Percentiles rank a stretch among this genome's conserved stretches.
Conservation (phyloP, 2,888 invertebrate genomes). For the Orchestes rusci region DNA sequence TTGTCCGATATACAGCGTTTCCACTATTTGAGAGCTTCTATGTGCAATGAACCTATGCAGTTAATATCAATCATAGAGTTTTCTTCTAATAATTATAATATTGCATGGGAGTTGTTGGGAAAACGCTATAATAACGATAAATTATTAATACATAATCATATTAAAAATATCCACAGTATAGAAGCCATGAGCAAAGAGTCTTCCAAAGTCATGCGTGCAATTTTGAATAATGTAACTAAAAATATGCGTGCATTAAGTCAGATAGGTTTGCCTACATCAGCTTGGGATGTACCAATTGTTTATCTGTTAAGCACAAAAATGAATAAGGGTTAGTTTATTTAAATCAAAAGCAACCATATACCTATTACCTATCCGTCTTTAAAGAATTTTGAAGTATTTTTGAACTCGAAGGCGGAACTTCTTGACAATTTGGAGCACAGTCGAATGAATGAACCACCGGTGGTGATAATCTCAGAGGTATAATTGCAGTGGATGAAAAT, state of each 20-base stretch:
- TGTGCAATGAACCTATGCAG: not conserved
- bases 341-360: slow-evolving; percentile 3
- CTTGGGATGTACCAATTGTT: no score
- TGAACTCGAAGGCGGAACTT: slow-evolving; percentile 15
- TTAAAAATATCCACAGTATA: slow-evolving; percentile 17
- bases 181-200: slow-evolving; percentile 17
- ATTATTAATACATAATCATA: slow-evolving; percentile 17
- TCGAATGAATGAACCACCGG: slow-evolving; percentile 4
- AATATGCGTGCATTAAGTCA: slow-evolving; percentile 7
- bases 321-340: slow-evolving; percentile 12
- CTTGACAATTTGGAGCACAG: slow-evolving; percentile 16
- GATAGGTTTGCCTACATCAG: slow-evolving; percentile 10
- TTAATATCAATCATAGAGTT: slow-evolving; percentile 1
- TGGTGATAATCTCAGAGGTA: slow-evolving; percentile 4
- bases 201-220: slow-evolving; percentile 4
- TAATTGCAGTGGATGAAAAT: slow-evolving; percentile 5
- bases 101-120: slow-evolving; percentile 15
- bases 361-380: slow-evolving; percentile 12
- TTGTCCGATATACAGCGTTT: no score
- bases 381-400: slow-evolving; percentile 16
- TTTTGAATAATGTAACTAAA: no score
- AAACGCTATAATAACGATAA: slow-evolving; percentile 17
- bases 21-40: no score
- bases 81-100: slow-evolving; percentile 12
- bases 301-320: slow-evolving; percentile 16